A percentile compares a stretch with the other conserved stretches of the same genome.
phyloP scores from a whole-genome alignment of 2,113 vertebrate genomes.

The Caloenas nicobarica region DNA sequence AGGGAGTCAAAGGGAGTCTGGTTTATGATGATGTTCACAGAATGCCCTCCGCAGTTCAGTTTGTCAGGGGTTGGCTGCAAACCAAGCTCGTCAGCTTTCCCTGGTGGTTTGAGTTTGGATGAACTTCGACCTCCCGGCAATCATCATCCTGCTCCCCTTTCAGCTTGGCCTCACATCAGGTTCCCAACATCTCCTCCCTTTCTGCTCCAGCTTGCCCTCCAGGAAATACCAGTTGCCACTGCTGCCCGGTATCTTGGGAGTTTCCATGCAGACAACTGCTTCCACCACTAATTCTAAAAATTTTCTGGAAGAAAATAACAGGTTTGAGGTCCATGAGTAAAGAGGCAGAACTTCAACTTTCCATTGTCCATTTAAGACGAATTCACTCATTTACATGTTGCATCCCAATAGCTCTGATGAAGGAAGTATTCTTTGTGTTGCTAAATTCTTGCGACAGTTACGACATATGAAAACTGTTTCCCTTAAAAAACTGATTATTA shows the following conservation, averaged over 20 bases:
- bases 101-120: conserved; percentile 45
- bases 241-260: background rate
- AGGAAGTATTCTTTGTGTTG: background rate
- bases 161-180: conserved; percentile 20
- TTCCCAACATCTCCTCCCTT: background rate
- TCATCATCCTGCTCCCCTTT: conserved; percentile 41
- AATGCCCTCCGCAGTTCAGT: background rate
- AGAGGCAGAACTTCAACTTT: background rate
- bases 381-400: background rate
- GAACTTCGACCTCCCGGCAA: conserved; percentile 7
- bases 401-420: background rate
- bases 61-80: conserved; percentile 44
- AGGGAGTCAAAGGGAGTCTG: conserved; percentile 32
- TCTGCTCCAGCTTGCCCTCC: background rate
- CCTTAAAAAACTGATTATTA: background rate
- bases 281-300: background rate
- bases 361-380: background rate
- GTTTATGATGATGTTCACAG: conserved; percentile 48
- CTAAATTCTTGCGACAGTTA: background rate
- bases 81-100: conserved; percentile 34
- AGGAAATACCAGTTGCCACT: conserved; percentile 21
- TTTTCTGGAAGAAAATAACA: background rate
- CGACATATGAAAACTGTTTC: background rate
- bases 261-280: background rate
- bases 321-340: background rate